Evolutionary conservation across 2,113 vertebrate species (phyloP).

Genomic region (Semnornis frantzii): DNA sequence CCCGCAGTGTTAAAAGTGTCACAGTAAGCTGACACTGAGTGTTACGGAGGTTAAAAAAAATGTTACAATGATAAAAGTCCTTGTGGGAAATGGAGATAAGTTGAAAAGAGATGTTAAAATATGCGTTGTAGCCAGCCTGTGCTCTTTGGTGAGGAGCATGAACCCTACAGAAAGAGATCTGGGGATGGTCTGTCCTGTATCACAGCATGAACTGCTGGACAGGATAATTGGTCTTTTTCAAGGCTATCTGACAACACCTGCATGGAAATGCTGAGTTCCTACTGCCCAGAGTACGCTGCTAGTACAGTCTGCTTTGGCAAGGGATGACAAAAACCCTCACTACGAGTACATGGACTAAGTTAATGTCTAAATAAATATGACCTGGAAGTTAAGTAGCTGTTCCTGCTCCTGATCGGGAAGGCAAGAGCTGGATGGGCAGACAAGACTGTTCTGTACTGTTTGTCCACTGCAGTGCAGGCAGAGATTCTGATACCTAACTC

Average conservation of each 20-base stretch:
- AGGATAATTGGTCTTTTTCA: background rate
- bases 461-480: background rate
- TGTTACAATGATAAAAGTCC: background rate
- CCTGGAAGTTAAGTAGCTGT: background rate
- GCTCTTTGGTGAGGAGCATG: background rate
- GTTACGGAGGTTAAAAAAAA: background rate
- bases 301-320: background rate
- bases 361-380: background rate
- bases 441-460: fast-evolving
- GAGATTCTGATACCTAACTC: background rate
- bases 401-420: background rate
- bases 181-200: background rate
- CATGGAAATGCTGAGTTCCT: background rate
- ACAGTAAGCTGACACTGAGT: background rate
- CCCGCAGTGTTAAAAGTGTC: background rate
- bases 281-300: background rate
- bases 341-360: background rate
- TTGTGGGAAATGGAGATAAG: background rate
- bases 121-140: background rate
- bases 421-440: background rate
- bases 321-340: background rate
- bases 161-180: background rate
- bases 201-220: background rate
- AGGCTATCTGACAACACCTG: background rate
- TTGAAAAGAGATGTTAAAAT: background rate